These are phyloP conservation scores for Anastrepha obliqua DNA, from an alignment of 1,140 invertebrate species.

Conservation along the genomic window DNA sequence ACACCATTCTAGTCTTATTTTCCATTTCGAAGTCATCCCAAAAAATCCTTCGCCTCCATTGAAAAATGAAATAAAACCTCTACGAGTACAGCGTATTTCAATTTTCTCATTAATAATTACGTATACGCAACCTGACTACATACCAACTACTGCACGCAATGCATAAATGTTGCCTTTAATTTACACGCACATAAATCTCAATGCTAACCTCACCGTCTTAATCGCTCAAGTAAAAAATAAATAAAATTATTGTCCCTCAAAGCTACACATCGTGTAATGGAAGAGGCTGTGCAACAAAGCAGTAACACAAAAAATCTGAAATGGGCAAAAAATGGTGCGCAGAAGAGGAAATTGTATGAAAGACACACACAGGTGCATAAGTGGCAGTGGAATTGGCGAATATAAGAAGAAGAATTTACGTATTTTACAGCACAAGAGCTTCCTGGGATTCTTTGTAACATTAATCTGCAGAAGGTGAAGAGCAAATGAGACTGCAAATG, in stretches of 20 bases:
- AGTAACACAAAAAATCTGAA: too few species aligned
- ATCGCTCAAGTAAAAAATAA: constrained; percentile 24
- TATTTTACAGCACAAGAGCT: not conserved
- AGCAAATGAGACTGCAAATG: not conserved
- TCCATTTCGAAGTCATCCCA: not conserved
- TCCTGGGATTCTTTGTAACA: not conserved
- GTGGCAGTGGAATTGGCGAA: not conserved
- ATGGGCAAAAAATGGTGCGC: too few species aligned
- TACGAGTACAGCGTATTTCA: not conserved
- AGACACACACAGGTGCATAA: not conserved
- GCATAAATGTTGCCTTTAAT: not conserved
- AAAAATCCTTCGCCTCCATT: not conserved
- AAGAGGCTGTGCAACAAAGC: not conserved
- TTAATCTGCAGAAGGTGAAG: not conserved
- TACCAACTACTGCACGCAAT: not conserved
- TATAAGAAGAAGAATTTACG: not conserved
- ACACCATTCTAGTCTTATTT: not conserved
- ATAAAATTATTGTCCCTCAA: not conserved
- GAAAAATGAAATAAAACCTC: too few species aligned
- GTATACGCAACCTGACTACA: not conserved
- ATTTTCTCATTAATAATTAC: constrained; percentile 3
- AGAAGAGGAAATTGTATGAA: too few species aligned
- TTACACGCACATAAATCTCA: constrained; percentile 14
- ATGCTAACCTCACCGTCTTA: constrained; percentile 3
- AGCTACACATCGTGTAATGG: not conserved